These are phyloP conservation scores for Micromesistius poutassou DNA, from an alignment of 2,797 vertebrate genomes.

Conservation along the genomic window DNA sequence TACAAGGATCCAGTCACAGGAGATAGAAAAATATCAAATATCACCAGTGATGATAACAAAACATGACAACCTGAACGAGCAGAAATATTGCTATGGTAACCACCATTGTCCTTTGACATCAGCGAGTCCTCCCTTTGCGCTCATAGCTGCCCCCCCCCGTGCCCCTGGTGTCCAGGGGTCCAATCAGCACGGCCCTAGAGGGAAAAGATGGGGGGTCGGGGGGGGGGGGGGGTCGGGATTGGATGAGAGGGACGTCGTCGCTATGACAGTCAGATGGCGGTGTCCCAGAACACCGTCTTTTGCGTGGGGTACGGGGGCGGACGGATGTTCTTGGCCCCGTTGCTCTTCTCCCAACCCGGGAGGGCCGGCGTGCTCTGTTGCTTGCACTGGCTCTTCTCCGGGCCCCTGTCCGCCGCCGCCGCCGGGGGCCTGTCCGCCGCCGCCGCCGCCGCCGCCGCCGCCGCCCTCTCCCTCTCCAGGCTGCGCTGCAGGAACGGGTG, in stretches of 20 bases:
- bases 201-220: constrained; percentile 12
- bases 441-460: constrained; percentile 71
- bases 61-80: constrained; percentile 78
- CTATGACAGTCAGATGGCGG: constrained; percentile 84
- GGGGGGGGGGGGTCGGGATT: constrained; percentile 29
- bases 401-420: constrained; percentile 76
- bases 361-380: constrained; percentile 32
- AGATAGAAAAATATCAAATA: constrained; percentile 86
- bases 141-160: constrained; percentile 44
- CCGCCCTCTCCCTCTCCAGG: constrained; percentile 70
- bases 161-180: constrained; percentile 39
- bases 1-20: constrained; percentile 76
- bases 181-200: constrained; percentile 44
- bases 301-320: constrained; percentile 94
- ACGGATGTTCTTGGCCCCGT: constrained; percentile 87
- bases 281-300: constrained; percentile 97
- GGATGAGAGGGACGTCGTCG: constrained; percentile 36
- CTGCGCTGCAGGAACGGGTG: constrained; percentile 63
- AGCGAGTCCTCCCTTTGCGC: constrained; percentile 52
- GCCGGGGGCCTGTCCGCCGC: constrained; percentile 76
- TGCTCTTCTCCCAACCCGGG: constrained; percentile 84
- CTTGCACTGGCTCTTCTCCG: constrained; percentile 88
- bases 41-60: constrained; percentile 78
- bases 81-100: constrained; percentile 81
- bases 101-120: constrained; percentile 71